A percentile compares a stretch with the other conserved stretches of the same genome.
These are phyloP conservation scores for Amphiura filiformis DNA, from an alignment of 35 echinoderm and acorn worm genomes.

Conservation along the genomic window DNA sequence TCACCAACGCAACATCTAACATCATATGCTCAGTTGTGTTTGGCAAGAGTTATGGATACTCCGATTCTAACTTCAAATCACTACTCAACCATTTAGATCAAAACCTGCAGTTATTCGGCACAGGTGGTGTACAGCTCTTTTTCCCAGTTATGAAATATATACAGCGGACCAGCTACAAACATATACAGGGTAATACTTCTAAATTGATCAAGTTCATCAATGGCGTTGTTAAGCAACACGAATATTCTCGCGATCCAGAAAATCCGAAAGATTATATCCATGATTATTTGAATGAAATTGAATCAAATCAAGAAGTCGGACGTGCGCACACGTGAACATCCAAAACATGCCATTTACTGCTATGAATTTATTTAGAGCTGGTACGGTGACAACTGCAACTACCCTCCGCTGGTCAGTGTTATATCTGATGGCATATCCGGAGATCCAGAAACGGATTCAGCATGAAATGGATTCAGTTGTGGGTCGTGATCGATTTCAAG, in stretches of 20 bases:
- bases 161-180: not conserved
- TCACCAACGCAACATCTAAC: not conserved
- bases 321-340: not conserved
- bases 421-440: not conserved
- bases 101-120: not conserved
- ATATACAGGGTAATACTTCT: not conserved
- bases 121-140: not conserved
- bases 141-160: not conserved
- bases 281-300: not conserved
- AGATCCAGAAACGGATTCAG: slow-evolving; percentile 24
- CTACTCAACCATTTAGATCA: not conserved
- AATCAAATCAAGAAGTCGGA: not conserved
- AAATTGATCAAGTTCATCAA: not conserved
- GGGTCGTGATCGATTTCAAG: slow-evolving; percentile 30
- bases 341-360: not conserved
- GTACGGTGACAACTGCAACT: not conserved
- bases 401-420: not conserved
- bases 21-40: slow-evolving; percentile 14
- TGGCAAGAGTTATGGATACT: slow-evolving; percentile 8
- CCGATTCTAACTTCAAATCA: not conserved
- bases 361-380: not conserved
- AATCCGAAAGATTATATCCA: slow-evolving; percentile 3
- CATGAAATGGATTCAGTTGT: slow-evolving; percentile 43
- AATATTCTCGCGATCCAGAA: not conserved
- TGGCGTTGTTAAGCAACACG: not conserved